Percentiles rank a stretch among this genome's conserved stretches.
Conservation (phyloP, 2,797 vertebrate species). For the Champsocephalus gunnari region DNA sequence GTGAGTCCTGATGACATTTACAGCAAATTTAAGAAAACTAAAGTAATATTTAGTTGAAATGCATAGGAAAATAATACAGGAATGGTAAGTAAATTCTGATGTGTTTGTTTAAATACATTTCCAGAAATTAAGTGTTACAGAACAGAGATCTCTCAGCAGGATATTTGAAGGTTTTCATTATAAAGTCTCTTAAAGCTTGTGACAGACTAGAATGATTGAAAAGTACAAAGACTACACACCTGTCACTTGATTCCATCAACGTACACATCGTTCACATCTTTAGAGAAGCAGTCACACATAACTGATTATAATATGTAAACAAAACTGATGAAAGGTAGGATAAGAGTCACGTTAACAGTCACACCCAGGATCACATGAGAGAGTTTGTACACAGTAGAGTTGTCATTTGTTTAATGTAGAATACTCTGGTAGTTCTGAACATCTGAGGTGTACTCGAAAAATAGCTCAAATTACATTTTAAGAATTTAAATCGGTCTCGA, state of each 20-base stretch:
- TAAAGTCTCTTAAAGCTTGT: neutral
- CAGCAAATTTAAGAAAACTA: neutral
- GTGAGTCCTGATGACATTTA: neutral
- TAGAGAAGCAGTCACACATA: neutral
- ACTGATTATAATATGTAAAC: neutral
- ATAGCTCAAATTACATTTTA: neutral
- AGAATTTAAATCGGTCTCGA: neutral
- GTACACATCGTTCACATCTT: neutral
- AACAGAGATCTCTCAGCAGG: neutral
- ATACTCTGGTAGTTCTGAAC: neutral
- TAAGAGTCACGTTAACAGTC: neutral
- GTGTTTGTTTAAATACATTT: neutral
- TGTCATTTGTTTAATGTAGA: neutral
- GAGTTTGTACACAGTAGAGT: neutral
- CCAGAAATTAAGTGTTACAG: neutral
- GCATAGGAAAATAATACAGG: neutral
- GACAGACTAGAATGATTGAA: neutral
- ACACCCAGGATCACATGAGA: neutral
- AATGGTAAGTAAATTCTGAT: neutral
- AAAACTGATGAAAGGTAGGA: neutral
- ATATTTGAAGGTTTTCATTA: neutral
- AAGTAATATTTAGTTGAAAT: neutral
- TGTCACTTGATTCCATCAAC: neutral
- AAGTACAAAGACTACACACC: neutral
- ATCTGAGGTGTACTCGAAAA: neutral